Percentiles rank a stretch among this genome's conserved stretches.
Evolutionary conservation across 2,888 invertebrate species (phyloP).

Genomic region (Amblyteles armatorius): DNA sequence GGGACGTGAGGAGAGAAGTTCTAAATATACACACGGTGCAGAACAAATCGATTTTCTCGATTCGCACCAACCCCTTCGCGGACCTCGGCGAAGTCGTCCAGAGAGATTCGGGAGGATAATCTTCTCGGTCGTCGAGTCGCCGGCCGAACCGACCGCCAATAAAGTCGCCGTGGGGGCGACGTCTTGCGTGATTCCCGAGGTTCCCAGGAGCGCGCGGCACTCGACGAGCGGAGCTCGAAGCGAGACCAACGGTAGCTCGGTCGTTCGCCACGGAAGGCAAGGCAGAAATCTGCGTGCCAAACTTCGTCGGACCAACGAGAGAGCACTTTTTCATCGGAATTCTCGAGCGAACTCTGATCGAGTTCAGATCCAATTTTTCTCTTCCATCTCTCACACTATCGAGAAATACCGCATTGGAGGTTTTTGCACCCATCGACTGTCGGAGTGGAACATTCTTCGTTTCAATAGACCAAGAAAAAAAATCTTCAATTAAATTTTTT

Average conservation of each 20-base stretch:
- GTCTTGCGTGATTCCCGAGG: constrained; percentile 12
- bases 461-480: not conserved
- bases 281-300: constrained; percentile 50
- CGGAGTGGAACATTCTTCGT: constrained; percentile 10
- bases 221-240: constrained; percentile 34
- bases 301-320: not conserved
- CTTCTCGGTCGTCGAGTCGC: not conserved
- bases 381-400: not conserved
- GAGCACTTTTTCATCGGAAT: constrained; percentile 4
- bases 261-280: constrained; percentile 59
- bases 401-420: constrained; percentile 1
- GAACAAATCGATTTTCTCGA: constrained; percentile 72
- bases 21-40: constrained; percentile 74
- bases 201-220: constrained; percentile 32
- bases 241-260: constrained; percentile 32
- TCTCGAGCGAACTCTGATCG: not conserved
- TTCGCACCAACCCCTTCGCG: constrained; percentile 47
- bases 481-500: not conserved
- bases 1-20: constrained; percentile 48
- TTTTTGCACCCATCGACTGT: constrained; percentile 7
- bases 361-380: constrained; percentile 6
- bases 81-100: constrained; percentile 62
- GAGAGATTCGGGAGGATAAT: constrained; percentile 13
- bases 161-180: not conserved
- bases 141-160: constrained; percentile 51